Percentiles rank a stretch among this genome's conserved stretches.
Conservation (phyloP, 2,888 invertebrate species). For the Acanthococcus lagerstroemiae region DNA sequence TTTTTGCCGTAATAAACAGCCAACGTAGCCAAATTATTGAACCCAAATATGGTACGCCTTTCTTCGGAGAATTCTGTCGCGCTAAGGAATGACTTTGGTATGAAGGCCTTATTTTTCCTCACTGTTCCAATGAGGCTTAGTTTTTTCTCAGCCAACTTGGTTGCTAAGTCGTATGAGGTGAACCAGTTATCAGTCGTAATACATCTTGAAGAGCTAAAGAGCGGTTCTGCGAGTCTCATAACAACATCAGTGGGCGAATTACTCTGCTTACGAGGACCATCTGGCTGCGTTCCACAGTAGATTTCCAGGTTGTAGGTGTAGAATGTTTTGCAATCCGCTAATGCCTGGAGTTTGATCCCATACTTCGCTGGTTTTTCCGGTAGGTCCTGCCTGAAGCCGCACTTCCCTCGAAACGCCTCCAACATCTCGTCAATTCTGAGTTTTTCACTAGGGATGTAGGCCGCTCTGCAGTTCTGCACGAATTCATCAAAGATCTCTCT, state of each 20-base stretch:
- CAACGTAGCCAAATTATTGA: background rate
- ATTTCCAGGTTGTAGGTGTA: conserved; percentile 4
- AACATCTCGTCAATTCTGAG: background rate
- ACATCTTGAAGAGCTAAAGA: background rate
- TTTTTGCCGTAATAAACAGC: background rate
- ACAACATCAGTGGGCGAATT: background rate
- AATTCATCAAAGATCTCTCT: conserved; percentile 22
- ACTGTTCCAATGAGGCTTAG: background rate
- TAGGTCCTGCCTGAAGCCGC: background rate
- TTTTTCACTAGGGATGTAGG: background rate
- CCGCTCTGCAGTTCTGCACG: background rate
- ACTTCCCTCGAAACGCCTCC: conserved; percentile 5
- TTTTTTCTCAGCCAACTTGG: background rate
- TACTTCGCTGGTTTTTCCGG: conserved; percentile 10
- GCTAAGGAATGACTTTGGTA: background rate
- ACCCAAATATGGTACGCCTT: background rate
- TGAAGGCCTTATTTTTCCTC: background rate
- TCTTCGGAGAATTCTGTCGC: background rate
- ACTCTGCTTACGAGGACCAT: background rate
- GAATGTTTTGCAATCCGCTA: background rate
- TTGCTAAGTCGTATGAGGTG: background rate
- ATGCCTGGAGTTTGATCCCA: background rate
- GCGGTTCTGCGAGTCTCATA: too few relatives aligned
- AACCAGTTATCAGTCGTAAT: background rate
- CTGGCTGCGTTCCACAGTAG: background rate